Conservation (phyloP, 2,797 vertebrate genomes). For the Girardinus metallicus region DNA sequence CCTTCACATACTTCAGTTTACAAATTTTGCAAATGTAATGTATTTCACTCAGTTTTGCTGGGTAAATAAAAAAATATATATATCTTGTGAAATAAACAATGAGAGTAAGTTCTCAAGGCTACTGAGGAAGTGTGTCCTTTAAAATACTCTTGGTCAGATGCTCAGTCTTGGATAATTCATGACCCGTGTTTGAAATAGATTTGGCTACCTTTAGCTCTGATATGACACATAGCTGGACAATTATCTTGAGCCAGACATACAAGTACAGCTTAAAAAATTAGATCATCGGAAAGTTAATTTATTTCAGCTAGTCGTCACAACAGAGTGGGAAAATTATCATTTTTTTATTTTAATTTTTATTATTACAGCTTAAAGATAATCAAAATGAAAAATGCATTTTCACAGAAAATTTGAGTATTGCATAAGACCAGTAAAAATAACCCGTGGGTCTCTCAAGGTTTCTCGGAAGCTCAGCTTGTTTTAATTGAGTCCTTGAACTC, state of each 20-base stretch:
- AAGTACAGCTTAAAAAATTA: not conserved
- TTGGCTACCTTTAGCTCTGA: not conserved
- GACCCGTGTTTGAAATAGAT: constrained; percentile 3
- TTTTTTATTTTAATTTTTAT: not conserved
- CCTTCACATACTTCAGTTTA: constrained; percentile 10
- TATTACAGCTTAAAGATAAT: not conserved
- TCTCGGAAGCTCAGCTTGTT: not conserved
- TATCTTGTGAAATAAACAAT: constrained; percentile 1
- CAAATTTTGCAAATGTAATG: constrained; percentile 1
- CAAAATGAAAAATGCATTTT: not conserved
- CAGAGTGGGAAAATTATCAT: not conserved
- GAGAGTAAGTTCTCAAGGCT: not conserved
- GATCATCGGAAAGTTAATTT: not conserved
- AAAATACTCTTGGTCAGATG: constrained; percentile 2
- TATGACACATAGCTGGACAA: not conserved
- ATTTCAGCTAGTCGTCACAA: not conserved
- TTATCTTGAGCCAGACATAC: not conserved
- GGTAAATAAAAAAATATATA: not conserved
- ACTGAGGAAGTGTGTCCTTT: constrained; percentile 5
- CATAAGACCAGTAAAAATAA: not conserved
- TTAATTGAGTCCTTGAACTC: not conserved
- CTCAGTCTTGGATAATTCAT: constrained; percentile 2
- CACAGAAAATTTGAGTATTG: not conserved
- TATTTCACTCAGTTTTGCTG: constrained; percentile 16
- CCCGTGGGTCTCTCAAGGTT: not conserved